Percentiles rank a stretch among this genome's conserved stretches.
These are phyloP conservation scores for Phrynocephalus vlangalii DNA, from an alignment of 2,797 vertebrate species.

Conservation along the genomic window DNA sequence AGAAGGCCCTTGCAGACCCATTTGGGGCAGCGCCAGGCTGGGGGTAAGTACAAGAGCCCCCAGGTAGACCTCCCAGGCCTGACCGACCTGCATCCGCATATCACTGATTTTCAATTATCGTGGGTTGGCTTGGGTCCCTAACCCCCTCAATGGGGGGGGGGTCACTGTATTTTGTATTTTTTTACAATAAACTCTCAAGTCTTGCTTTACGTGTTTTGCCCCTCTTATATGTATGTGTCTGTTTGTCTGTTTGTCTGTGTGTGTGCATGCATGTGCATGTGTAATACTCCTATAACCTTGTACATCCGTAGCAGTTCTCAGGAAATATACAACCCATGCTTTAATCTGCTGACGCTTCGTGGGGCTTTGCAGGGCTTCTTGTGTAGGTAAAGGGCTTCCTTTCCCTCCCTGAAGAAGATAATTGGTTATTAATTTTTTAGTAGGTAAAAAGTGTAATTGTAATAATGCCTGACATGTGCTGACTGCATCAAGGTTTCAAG, in stretches of 20 bases:
- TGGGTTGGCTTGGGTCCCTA: no score
- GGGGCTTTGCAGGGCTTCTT: conserved; percentile 61
- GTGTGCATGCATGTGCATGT: no score
- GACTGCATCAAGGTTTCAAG: conserved; percentile 64
- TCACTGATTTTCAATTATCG: no score
- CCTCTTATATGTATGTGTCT: no score
- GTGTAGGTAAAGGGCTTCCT: conserved; percentile 49
- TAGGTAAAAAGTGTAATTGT: conserved; percentile 71
- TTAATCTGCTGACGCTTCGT: conserved; percentile 47
- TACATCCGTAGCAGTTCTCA: not conserved
- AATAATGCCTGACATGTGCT: conserved; percentile 70
- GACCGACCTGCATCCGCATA: no score
- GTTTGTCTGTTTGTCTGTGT: no score
- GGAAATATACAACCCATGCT: conserved; percentile 31
- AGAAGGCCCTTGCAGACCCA: no score
- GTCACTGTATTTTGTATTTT: no score
- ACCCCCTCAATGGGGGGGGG: no score
- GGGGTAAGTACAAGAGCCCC: no score
- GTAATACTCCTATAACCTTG: not conserved
- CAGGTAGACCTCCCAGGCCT: no score
- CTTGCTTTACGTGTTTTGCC: not conserved
- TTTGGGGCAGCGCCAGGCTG: no score
- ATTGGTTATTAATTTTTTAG: conserved; percentile 76
- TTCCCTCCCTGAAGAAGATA: conserved; percentile 55
- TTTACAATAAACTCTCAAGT: not conserved